phyloP scores from a whole-genome alignment of 30 jellyfish, hydroid and myxozoan genomes.

The Sanderia malayensis region DNA sequence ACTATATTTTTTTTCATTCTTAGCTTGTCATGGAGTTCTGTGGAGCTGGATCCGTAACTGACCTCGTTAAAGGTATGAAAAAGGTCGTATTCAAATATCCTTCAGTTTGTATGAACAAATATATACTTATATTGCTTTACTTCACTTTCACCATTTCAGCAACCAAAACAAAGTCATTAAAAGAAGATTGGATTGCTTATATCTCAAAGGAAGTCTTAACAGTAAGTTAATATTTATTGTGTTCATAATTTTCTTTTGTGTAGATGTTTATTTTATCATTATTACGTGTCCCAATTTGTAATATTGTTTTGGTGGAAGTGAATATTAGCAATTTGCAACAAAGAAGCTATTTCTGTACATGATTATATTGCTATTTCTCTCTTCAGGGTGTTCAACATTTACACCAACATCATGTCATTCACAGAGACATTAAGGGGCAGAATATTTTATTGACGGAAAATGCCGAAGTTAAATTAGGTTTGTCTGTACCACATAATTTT shows the following conservation, averaged over 20 bases:
- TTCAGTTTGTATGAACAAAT: neutral
- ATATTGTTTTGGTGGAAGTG: too few species aligned
- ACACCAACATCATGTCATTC: conserved; percentile 95
- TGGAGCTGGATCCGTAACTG: conserved; percentile 99
- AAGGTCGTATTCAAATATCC: neutral
- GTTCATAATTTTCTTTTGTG: too few species aligned
- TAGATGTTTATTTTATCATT: too few species aligned
- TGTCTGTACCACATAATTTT: too few species aligned
- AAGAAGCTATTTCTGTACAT: too few species aligned
- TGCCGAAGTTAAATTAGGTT: conserved; percentile 97
- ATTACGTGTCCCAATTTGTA: too few species aligned
- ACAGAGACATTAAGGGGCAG: conserved; percentile 98
- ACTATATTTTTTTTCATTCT: neutral
- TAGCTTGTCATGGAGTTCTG: conserved; percentile 98
- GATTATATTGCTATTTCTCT: too few species aligned
- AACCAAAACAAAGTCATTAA: conserved; percentile 89
- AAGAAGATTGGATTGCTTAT: conserved; percentile 99
- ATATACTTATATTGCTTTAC: neutral
- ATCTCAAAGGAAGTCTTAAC: conserved; percentile 92
- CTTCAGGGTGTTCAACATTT: conserved; percentile 96
- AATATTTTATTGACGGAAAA: conserved; percentile 92
- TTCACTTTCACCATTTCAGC: conserved; percentile 62
- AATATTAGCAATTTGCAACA: too few species aligned
- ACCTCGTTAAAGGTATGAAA: conserved; percentile 93
- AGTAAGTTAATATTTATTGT: conserved; percentile 26